phyloP scores from a whole-genome alignment of 2,797 vertebrate species.

The Chrysolophus pictus region DNA sequence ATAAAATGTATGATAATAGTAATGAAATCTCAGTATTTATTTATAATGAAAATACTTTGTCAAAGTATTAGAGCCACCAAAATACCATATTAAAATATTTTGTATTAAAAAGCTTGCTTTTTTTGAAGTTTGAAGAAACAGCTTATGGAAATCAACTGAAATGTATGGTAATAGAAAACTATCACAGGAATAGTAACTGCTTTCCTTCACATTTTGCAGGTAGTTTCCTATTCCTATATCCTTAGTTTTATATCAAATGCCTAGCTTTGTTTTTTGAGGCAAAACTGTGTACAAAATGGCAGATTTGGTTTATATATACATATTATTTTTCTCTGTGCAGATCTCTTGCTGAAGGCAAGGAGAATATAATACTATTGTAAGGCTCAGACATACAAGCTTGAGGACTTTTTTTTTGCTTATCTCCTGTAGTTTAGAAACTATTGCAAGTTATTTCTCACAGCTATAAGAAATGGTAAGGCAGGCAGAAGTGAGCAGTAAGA shows the following conservation, averaged over 20 bases:
- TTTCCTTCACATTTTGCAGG: background rate
- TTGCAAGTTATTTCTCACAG: conserved; percentile 16
- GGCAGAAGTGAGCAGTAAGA: background rate
- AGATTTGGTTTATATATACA: background rate
- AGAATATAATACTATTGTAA: background rate
- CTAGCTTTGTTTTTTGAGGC: background rate
- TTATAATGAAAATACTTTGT: background rate
- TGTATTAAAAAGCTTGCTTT: background rate
- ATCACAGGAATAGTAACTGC: background rate
- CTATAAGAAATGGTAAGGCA: background rate
- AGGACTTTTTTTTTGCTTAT: background rate
- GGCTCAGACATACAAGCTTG: background rate
- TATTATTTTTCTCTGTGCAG: background rate
- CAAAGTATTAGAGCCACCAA: background rate
- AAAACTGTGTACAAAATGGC: background rate
- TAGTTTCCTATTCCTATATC: background rate
- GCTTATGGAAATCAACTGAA: background rate
- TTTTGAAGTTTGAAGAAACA: conserved; percentile 2
- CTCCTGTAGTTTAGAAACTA: conserved; percentile 20
- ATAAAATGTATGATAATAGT: background rate
- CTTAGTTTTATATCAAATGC: background rate
- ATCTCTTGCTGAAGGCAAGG: background rate
- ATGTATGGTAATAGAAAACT: background rate
- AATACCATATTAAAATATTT: background rate
- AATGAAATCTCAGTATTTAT: conserved; percentile 21